Conservation (phyloP, 2,797 vertebrate genomes). For the Scolopax rusticola region DNA sequence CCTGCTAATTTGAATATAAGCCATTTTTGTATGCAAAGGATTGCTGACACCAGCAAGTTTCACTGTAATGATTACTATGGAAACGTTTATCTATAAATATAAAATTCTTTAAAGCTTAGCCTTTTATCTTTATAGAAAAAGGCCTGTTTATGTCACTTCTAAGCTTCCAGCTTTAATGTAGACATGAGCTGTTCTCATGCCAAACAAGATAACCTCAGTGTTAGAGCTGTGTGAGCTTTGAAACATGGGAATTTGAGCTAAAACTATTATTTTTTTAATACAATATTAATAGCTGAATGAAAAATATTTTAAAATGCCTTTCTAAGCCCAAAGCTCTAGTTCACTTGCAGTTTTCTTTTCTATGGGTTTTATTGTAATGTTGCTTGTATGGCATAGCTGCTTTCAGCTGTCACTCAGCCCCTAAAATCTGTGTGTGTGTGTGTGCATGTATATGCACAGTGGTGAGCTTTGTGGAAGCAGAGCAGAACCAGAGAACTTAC, state of each 20-base stretch:
- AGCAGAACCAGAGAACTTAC: neutral
- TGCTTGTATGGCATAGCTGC: neutral
- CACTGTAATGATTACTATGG: conserved; percentile 81
- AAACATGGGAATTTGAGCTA: conserved; percentile 75
- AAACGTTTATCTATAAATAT: conserved; percentile 86
- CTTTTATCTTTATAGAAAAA: conserved; percentile 84
- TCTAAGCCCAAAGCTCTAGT: conserved; percentile 31
- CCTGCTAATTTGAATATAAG: conserved; percentile 76
- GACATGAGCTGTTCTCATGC: conserved; percentile 79
- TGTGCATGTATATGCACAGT: too few species aligned
- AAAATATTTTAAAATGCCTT: conserved; percentile 69
- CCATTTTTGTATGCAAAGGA: conserved; percentile 76
- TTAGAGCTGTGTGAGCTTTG: conserved; percentile 70
- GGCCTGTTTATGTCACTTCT: conserved; percentile 82
- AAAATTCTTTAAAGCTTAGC: conserved; percentile 82
- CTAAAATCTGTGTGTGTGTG: neutral
- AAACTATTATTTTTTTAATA: conserved; percentile 77
- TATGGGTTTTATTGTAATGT: conserved; percentile 26
- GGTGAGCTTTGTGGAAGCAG: neutral
- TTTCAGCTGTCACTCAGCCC: neutral
- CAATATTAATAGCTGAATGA: conserved; percentile 75
- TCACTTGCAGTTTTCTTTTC: conserved; percentile 24
- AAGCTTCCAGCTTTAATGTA: conserved; percentile 82
- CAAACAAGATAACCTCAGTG: conserved; percentile 80
- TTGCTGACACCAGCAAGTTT: conserved; percentile 84